Evolutionary conservation across 2,888 invertebrate species (phyloP), one percentile per base, ranked within the genome.

Genomic region (Molorchus minor): DNA sequence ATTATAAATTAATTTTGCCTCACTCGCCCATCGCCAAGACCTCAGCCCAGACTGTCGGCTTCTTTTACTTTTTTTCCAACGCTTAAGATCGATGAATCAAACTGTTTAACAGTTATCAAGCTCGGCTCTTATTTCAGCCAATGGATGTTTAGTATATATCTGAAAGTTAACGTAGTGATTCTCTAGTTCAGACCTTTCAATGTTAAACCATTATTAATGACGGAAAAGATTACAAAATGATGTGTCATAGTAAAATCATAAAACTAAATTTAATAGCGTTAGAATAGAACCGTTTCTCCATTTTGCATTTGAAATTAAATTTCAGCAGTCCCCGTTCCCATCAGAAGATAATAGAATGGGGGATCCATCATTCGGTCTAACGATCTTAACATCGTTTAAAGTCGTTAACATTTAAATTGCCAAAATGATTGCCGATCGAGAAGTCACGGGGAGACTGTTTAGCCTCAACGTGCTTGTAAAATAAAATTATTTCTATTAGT

Each of bases 381-480:
- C 63, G 67, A 69, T 68, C 64, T 61, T 67, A 65, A 65, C 62
- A 62, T 65, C 69, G 55, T 62, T 64, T 56, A 60, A 58, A 62
- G 65, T 57, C 59, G 67, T 70, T 70, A 70, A 70, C 67, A 64
- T 67, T 49, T 53, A 65, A 65, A 68, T 67, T 64, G 68, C 65
- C 62, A 55, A 61, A 69, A 59, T 56, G 61, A 65, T 64, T 59
- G 67, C 52, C 61, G 61, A 62, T 58, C 61, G 51, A 58, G 56
- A 45, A 65, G 56, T 62, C 47, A 53, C 51, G 17, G 36, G 58
- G 52, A 55, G 46, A 45, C 51, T 56, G 58, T 63, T 58, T 63
- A 56, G 53, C 53, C 57, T 12, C 60, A 44, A 45, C 49, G 47
- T 38, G 54, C 56, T 52, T n/a, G 52, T 44, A 53, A 65, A 65